phyloP scores from a whole-genome alignment of 1,140 invertebrate species.

The Calosoma granatense region DNA sequence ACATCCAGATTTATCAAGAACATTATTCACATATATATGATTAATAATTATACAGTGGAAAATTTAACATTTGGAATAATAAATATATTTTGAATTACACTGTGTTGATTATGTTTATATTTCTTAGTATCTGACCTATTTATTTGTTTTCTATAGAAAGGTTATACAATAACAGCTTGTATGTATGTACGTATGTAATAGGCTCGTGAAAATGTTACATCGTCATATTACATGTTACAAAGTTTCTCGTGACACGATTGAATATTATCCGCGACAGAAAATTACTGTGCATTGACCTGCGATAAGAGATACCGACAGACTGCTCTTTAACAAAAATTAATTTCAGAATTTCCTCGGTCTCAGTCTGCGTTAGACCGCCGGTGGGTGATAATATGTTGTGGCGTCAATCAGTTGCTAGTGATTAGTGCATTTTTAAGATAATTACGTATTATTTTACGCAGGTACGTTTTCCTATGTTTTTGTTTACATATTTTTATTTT shows the following conservation, averaged over 20 bases:
- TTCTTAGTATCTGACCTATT: too few relatives aligned
- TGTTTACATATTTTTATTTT: not conserved
- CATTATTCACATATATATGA: conserved; percentile 79
- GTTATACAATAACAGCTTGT: too few relatives aligned
- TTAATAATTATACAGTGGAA: too few relatives aligned
- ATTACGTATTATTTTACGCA: not conserved
- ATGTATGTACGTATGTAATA: too few relatives aligned
- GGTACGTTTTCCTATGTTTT: not conserved
- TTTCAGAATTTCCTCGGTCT: not conserved
- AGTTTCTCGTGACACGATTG: too few relatives aligned
- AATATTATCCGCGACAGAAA: too few relatives aligned
- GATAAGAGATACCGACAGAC: not conserved
- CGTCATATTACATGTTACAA: too few relatives aligned
- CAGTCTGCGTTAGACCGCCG: not conserved
- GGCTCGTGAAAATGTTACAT: too few relatives aligned
- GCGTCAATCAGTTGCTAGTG: not conserved
- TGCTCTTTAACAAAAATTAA: not conserved
- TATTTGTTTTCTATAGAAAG: too few relatives aligned
- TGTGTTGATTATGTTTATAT: too few relatives aligned
- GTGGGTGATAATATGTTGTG: not conserved
- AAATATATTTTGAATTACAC: too few relatives aligned
- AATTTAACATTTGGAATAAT: too few relatives aligned
- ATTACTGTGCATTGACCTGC: not conserved
- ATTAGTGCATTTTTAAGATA: not conserved
- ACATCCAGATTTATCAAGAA: conserved; percentile 89